phyloP scores from a whole-genome alignment of 2,113 vertebrate genomes.

The Grus americana region DNA sequence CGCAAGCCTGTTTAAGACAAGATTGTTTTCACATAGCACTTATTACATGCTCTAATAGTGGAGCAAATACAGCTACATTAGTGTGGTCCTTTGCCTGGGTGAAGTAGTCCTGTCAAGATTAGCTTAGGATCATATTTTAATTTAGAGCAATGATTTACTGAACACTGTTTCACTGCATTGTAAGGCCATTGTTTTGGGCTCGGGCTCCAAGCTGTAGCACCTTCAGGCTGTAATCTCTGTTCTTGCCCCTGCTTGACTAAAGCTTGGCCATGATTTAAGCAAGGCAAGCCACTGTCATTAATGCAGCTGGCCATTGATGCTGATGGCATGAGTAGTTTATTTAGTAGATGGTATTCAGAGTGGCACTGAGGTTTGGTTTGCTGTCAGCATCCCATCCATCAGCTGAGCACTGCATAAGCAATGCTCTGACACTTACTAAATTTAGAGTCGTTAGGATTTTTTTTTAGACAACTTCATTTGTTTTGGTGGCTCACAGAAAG shows the following conservation, averaged over 20 bases:
- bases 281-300: neutral
- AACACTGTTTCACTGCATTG: neutral
- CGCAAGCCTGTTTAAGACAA: neutral
- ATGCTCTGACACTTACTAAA: neutral
- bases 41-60: neutral
- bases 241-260: neutral
- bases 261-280: neutral
- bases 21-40: neutral
- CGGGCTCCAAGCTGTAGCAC: neutral
- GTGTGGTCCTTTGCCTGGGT: neutral
- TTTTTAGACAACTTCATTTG: neutral
- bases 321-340: neutral
- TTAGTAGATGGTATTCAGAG: neutral
- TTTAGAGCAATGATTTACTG: neutral
- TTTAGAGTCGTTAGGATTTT: neutral
- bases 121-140: neutral
- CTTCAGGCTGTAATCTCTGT: neutral
- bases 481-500: neutral
- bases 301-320: neutral
- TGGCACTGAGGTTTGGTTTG: neutral
- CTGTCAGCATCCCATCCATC: conserved; percentile 24
- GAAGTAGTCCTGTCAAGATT: neutral
- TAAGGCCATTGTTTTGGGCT: neutral
- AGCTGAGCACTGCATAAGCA: neutral
- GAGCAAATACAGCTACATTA: neutral